A percentile compares a stretch with the other conserved stretches of the same genome.
Conservation (phyloP, 2,888 invertebrate genomes). For the Teleogryllus oceanicus region DNA sequence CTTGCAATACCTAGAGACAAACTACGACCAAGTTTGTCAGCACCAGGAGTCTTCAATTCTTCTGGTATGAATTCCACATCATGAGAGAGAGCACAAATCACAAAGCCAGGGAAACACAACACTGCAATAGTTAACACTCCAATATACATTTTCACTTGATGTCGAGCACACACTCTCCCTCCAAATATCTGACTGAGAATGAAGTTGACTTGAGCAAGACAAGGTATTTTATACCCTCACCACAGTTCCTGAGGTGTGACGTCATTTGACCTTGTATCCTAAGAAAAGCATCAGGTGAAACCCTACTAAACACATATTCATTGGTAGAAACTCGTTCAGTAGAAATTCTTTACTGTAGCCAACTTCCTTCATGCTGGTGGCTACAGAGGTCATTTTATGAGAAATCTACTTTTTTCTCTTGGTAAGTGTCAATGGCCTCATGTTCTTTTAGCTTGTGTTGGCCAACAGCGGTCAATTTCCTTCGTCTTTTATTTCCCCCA, state of each 20-base stretch:
- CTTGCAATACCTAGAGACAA: slow-evolving; percentile 18
- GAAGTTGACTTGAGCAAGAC: background rate
- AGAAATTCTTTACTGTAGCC: background rate
- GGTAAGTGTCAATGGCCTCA: background rate
- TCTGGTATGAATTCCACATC: slow-evolving; percentile 31
- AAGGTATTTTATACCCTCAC: background rate
- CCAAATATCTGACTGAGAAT: too few species aligned
- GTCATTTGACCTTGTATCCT: slow-evolving; percentile 6
- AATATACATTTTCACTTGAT: too few species aligned
- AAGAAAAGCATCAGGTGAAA: background rate
- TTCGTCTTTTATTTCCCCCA: background rate
- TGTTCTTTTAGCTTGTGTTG: background rate
- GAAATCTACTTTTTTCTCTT: background rate
- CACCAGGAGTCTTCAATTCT: slow-evolving; percentile 23
- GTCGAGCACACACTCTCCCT: too few species aligned
- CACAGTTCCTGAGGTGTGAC: background rate
- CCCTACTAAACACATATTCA: background rate
- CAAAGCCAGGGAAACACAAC: too few species aligned
- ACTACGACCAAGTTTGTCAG: slow-evolving; percentile 21
- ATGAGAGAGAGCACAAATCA: background rate
- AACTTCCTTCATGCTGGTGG: background rate
- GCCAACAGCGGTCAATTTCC: slow-evolving; percentile 1
- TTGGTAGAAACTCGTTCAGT: background rate
- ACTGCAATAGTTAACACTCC: too few species aligned
- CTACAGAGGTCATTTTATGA: background rate